A percentile compares a stretch with the other conserved stretches of the same genome.
Conservation (phyloP, 1,140 invertebrate species). For the Ephestia elutella region DNA sequence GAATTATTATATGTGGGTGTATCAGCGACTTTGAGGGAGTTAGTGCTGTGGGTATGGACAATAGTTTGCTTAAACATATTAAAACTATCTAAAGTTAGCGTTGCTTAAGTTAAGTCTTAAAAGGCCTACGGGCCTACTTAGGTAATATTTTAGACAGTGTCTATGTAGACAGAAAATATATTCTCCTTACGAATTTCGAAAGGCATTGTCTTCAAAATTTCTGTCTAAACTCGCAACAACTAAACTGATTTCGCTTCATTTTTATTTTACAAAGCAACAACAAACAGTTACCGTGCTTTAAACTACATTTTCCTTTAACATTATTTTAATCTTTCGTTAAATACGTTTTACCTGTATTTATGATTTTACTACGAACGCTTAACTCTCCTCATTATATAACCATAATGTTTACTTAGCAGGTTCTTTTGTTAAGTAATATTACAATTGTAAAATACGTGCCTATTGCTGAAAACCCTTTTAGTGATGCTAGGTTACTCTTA, state of each 20-base stretch:
- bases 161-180: no score
- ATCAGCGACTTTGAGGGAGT: background rate
- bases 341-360: background rate
- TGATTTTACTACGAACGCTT: background rate
- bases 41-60: background rate
- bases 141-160: no score
- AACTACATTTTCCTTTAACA: no score
- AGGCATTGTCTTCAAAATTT: no score
- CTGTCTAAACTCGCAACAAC: no score
- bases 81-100: background rate
- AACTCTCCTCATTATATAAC: background rate
- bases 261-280: no score
- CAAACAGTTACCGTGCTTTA: no score
- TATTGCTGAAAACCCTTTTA: background rate
- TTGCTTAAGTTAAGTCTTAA: background rate
- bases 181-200: no score
- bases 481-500: background rate
- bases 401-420: background rate
- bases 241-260: no score
- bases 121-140: background rate
- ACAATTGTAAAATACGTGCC: background rate
- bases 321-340: background rate
- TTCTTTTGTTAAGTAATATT: background rate
- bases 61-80: background rate
- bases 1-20: constrained; percentile 9